Conservation (phyloP, 2,113 vertebrate species). For the Athene noctua region DNA sequence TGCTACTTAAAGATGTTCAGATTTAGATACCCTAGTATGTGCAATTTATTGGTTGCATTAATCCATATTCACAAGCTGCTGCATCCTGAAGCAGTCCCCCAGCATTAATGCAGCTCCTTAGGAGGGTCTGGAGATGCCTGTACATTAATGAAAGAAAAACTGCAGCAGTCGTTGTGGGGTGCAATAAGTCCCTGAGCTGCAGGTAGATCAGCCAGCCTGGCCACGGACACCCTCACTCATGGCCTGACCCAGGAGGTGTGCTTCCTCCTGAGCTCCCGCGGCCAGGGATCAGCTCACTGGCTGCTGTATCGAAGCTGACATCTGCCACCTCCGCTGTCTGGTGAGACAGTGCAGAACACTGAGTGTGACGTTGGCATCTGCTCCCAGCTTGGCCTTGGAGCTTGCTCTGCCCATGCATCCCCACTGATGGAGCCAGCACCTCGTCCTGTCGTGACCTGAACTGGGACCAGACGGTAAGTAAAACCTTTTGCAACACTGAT, state of each 20-base stretch:
- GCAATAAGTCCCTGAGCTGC: background rate
- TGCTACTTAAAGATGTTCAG: background rate
- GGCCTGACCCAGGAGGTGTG: background rate
- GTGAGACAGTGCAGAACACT: background rate
- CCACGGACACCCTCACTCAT: background rate
- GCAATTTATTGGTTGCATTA: background rate
- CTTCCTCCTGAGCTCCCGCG: rapidly evolving
- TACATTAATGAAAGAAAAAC: background rate
- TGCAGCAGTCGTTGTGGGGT: background rate
- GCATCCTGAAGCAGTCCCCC: background rate
- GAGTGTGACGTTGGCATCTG: rapidly evolving
- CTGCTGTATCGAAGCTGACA: background rate
- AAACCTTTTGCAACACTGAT: background rate
- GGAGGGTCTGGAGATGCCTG: background rate
- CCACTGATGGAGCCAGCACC: background rate
- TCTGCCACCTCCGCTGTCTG: background rate
- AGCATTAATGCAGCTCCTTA: background rate
- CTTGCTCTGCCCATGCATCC: background rate
- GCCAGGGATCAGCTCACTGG: background rate
- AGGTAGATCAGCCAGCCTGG: background rate
- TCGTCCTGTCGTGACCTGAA: background rate
- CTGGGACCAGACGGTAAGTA: rapidly evolving
- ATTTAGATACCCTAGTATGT: background rate
- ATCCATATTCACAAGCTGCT: background rate
- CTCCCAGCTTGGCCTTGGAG: background rate